phyloP scores from a whole-genome alignment of 2,113 vertebrate species.

The Diadophis punctatus region DNA sequence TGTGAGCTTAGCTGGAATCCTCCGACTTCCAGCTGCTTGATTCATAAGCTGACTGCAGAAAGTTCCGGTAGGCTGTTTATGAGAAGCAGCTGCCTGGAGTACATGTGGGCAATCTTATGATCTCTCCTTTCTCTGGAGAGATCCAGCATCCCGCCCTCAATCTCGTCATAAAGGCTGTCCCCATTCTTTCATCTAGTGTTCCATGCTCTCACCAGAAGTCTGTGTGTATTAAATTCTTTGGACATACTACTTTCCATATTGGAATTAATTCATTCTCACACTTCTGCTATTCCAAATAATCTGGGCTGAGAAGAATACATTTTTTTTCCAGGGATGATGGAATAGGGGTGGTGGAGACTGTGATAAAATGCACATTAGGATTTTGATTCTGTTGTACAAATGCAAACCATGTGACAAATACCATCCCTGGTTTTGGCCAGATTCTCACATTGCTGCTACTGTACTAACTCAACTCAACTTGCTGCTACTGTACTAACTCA shows the following conservation, averaged over 20 bases:
- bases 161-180: not conserved
- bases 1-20: not conserved
- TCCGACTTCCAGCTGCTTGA: not conserved
- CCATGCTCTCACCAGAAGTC: not conserved
- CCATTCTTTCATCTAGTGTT: not conserved
- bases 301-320: not conserved
- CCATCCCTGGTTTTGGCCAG: not conserved
- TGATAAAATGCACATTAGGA: not conserved
- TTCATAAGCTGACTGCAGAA: not conserved
- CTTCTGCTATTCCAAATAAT: not conserved
- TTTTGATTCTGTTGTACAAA: not conserved
- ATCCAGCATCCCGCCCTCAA: not conserved
- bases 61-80: not conserved
- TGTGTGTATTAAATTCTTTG: not conserved
- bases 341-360: not conserved
- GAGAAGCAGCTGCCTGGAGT: not conserved
- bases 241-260: not conserved
- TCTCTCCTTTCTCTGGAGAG: not conserved
- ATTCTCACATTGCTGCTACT: not conserved
- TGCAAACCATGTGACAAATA: not conserved
- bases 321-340: not conserved
- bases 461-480: not conserved
- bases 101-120: not conserved
- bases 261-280: not conserved
- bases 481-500: not conserved